phyloP scores from a whole-genome alignment of 2,113 vertebrate genomes.

The Siniperca knerii region DNA sequence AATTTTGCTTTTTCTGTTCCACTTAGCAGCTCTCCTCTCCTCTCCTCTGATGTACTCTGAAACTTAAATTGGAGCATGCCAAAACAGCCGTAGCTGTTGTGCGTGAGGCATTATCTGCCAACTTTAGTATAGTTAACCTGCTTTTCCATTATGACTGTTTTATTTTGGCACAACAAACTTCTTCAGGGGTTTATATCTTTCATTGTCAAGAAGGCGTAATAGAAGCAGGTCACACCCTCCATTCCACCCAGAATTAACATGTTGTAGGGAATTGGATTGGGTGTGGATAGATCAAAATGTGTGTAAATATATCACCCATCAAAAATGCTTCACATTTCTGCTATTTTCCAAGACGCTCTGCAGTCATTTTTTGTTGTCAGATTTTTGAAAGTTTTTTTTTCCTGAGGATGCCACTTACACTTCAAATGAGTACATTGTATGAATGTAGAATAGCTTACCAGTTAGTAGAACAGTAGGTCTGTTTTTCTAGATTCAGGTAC shows the following conservation, averaged over 20 bases:
- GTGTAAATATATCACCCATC: not conserved
- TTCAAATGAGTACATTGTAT: not conserved
- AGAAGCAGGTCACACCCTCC: not conserved
- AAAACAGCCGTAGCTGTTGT: constrained; percentile 6
- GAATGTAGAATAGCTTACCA: not conserved
- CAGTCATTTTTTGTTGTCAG: not conserved
- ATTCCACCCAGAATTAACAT: not conserved
- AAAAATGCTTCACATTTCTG: not conserved
- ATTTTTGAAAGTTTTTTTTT: not conserved
- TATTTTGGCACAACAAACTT: constrained; percentile 3
- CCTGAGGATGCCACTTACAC: not conserved
- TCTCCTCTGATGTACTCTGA: not conserved
- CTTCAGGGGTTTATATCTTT: not conserved
- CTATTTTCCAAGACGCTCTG: not conserved
- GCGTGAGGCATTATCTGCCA: constrained; percentile 3
- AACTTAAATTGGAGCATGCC: constrained; percentile 9
- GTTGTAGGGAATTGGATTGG: not conserved
- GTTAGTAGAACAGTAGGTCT: not conserved
- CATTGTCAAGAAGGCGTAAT: not conserved
- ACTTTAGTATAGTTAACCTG: constrained; percentile 8
- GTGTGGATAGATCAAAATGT: not conserved
- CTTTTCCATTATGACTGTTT: constrained; percentile 15
- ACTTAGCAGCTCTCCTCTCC: not conserved
- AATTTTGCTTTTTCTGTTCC: constrained; percentile 8
- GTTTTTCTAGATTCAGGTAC: not conserved